Percentiles rank a stretch among this genome's conserved stretches.
These are phyloP conservation scores for Leptogaster cylindrica DNA, from an alignment of 2,888 invertebrate species.

Conservation along the genomic window DNA sequence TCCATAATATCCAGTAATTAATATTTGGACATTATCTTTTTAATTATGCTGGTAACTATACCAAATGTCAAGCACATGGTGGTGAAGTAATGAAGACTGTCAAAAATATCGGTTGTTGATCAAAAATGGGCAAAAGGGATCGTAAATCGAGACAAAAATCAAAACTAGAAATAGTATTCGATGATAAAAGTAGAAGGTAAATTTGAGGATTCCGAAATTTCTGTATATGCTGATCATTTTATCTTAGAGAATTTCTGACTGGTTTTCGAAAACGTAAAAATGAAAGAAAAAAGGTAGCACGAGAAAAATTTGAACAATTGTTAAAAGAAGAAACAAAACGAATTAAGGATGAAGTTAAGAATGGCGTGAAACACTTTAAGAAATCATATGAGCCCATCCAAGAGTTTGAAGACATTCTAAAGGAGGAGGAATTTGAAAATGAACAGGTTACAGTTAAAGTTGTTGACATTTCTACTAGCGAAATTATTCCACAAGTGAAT, in stretches of 20 bases:
- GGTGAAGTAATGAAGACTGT: too few relatives aligned
- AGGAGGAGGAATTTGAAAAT: constrained; percentile 76
- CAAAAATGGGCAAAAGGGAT: constrained; percentile 41
- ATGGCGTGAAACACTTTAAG: constrained; percentile 75
- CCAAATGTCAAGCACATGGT: too few relatives aligned
- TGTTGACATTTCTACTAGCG: constrained; percentile 74
- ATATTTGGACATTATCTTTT: too few relatives aligned
- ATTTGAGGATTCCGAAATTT: constrained; percentile 43
- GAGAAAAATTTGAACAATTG: constrained; percentile 72
- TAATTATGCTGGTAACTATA: too few relatives aligned
- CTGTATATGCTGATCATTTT: not conserved
- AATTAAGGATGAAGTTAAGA: constrained; percentile 78
- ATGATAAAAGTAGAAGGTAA: constrained; percentile 68
- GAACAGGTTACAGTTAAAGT: constrained; percentile 81
- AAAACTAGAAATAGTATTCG: constrained; percentile 67
- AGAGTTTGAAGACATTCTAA: constrained; percentile 71
- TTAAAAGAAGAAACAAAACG: constrained; percentile 78
- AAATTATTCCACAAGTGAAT: constrained; percentile 72
- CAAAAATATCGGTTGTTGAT: too few relatives aligned
- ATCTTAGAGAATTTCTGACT: constrained; percentile 74
- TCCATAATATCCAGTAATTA: too few relatives aligned
- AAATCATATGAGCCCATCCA: constrained; percentile 75
- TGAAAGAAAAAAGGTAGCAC: constrained; percentile 76
- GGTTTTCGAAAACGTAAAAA: constrained; percentile 83
- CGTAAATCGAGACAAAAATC: constrained; percentile 60